Evolutionary conservation across 2,797 vertebrate genomes (phyloP).

Genomic region (Sebastes hubbsi): DNA sequence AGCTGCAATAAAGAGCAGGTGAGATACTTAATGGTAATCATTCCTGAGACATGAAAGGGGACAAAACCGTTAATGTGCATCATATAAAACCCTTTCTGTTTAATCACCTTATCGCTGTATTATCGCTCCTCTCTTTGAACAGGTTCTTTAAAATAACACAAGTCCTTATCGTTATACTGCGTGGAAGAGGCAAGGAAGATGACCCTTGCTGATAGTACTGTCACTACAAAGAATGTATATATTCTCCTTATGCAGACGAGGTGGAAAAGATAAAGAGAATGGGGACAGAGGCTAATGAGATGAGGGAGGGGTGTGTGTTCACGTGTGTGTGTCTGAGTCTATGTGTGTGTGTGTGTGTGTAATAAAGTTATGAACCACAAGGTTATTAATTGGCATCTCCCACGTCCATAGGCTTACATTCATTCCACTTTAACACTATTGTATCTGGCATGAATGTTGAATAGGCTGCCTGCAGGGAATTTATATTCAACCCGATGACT

Average conservation of each 20-base stretch:
- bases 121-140: slow-evolving; percentile 73
- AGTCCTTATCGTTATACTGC: slow-evolving; percentile 67
- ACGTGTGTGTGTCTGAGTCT: background rate
- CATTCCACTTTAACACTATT: slow-evolving; percentile 44
- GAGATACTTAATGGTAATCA: slow-evolving; percentile 71
- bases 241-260: slow-evolving; percentile 72
- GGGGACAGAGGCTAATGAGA: slow-evolving; percentile 78
- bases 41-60: slow-evolving; percentile 66
- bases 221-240: slow-evolving; percentile 77
- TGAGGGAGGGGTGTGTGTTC: slow-evolving; percentile 47
- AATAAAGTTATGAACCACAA: slow-evolving; percentile 62
- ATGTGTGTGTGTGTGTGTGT: background rate
- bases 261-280: slow-evolving; percentile 71
- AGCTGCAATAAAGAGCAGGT: slow-evolving; percentile 62
- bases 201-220: slow-evolving; percentile 72
- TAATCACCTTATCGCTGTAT: slow-evolving; percentile 74
- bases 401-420: slow-evolving; percentile 55
- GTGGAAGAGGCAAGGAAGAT: slow-evolving; percentile 63
- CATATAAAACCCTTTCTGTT: slow-evolving; percentile 72
- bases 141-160: slow-evolving; percentile 77
- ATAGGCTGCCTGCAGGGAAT: slow-evolving; percentile 44
- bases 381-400: slow-evolving; percentile 75
- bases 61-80: slow-evolving; percentile 77
- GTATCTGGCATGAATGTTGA: slow-evolving; percentile 59
- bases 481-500: slow-evolving; percentile 45